These are phyloP conservation scores for Hypomecis punctinalis DNA, from an alignment of 2,888 invertebrate genomes.

Conservation along the genomic window DNA sequence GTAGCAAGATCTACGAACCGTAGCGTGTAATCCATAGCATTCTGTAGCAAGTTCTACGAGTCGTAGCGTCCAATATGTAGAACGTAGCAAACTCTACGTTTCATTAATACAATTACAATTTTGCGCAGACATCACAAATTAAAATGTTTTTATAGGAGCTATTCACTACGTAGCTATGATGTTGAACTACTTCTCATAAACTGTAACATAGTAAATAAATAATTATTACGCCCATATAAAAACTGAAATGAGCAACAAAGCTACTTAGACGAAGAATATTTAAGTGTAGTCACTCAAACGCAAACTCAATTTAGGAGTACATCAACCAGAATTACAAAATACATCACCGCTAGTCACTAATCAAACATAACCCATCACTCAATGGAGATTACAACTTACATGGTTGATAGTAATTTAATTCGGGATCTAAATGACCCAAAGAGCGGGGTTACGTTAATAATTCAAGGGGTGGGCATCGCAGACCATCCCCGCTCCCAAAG, in stretches of 20 bases:
- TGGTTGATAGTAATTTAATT: constrained; percentile 50
- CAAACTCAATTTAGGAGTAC: no score
- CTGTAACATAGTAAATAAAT: no score
- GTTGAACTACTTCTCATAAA: no score
- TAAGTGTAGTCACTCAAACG: no score
- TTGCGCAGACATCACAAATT: background rate
- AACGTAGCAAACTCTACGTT: no score
- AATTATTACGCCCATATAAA: no score
- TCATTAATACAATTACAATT: no score
- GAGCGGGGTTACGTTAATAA: constrained; percentile 66
- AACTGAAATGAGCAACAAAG: no score
- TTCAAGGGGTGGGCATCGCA: constrained; percentile 70
- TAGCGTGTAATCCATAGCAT: background rate
- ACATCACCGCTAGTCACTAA: constrained; percentile 1
- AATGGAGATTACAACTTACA: constrained; percentile 36
- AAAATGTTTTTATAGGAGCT: no score
- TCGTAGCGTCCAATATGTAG: background rate
- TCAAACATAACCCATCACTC: constrained; percentile 22
- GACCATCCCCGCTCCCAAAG: constrained; percentile 69
- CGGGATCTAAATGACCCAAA: constrained; percentile 58
- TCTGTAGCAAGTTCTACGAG: background rate
- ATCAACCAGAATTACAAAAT: background rate
- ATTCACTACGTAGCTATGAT: no score
- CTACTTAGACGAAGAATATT: no score
- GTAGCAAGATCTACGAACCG: background rate